Percentiles rank a stretch among this genome's conserved stretches.
phyloP scores from a whole-genome alignment of 2,113 vertebrate genomes.

The Potamarius usumacintae region DNA sequence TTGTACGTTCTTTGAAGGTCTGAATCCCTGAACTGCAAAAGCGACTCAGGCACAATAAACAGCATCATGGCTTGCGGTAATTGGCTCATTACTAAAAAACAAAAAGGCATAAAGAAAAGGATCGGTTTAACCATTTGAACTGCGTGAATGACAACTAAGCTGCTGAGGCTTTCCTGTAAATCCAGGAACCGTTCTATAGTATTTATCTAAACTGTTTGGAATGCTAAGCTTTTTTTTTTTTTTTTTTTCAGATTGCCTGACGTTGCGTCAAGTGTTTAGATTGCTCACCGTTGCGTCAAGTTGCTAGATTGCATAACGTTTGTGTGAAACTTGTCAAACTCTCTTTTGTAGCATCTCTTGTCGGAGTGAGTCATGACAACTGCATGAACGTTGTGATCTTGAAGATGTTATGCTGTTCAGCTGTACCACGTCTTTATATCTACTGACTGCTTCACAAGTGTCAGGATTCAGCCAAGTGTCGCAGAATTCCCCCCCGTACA shows the following conservation, averaged over 20 bases:
- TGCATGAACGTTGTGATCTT: not conserved
- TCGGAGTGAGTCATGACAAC: conserved; percentile 14
- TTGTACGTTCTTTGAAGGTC: conserved; percentile 45
- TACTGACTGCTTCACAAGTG: not conserved
- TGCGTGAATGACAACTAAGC: not conserved
- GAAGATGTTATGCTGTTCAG: not conserved
- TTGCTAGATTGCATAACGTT: conserved; percentile 26
- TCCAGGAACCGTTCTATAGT: not conserved
- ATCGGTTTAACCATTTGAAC: not conserved
- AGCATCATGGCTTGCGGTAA: conserved; percentile 9
- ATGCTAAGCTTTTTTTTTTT: conserved; percentile 4
- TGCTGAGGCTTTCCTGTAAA: not conserved
- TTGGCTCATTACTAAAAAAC: conserved; percentile 23
- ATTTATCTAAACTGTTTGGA: conserved; percentile 1
- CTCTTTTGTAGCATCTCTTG: not conserved
- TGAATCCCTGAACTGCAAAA: conserved; percentile 40
- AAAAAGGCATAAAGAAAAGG: not conserved
- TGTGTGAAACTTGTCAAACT: conserved; percentile 17
- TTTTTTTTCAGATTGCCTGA: conserved; percentile 2
- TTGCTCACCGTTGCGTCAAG: conserved; percentile 20
- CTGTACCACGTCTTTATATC: not conserved
- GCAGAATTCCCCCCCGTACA: not conserved
- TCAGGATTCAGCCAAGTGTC: not conserved
- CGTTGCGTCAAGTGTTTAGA: conserved; percentile 30
- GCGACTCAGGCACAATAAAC: conserved; percentile 14